A percentile compares a stretch with the other conserved stretches of the same genome.
These are phyloP conservation scores for Myzus persicae DNA, from an alignment of 1,140 invertebrate species.

Conservation along the genomic window DNA sequence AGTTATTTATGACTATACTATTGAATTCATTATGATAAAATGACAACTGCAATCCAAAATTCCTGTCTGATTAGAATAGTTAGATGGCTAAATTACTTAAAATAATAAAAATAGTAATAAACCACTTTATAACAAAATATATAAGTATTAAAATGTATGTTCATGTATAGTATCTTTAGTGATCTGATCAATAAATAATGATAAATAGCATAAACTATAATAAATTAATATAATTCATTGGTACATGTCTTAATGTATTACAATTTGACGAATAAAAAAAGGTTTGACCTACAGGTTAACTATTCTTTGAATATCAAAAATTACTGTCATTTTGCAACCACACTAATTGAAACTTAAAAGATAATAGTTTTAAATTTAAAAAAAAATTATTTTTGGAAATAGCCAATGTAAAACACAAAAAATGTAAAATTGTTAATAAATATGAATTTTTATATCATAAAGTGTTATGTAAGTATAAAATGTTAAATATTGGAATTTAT, in stretches of 20 bases:
- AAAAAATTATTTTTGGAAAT: too few relatives aligned
- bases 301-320: background rate
- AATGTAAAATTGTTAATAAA: background rate
- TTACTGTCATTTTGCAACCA: background rate
- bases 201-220: background rate
- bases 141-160: background rate
- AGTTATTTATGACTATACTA: too few relatives aligned
- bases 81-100: background rate
- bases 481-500: too few relatives aligned
- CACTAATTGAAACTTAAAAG: background rate
- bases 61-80: background rate
- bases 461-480: too few relatives aligned
- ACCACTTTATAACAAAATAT: background rate
- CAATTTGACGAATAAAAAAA: background rate
- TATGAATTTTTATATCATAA: background rate
- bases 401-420: background rate
- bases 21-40: too few relatives aligned
- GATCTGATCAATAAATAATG: background rate
- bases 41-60: background rate
- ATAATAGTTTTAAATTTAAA: too few relatives aligned
- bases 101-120: background rate
- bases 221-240: too few relatives aligned
- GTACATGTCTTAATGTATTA: background rate
- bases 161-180: background rate
- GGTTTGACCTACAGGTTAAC: background rate